phyloP scores from a whole-genome alignment of 2,113 vertebrate species.

The Ivindomyrus marchei region DNA sequence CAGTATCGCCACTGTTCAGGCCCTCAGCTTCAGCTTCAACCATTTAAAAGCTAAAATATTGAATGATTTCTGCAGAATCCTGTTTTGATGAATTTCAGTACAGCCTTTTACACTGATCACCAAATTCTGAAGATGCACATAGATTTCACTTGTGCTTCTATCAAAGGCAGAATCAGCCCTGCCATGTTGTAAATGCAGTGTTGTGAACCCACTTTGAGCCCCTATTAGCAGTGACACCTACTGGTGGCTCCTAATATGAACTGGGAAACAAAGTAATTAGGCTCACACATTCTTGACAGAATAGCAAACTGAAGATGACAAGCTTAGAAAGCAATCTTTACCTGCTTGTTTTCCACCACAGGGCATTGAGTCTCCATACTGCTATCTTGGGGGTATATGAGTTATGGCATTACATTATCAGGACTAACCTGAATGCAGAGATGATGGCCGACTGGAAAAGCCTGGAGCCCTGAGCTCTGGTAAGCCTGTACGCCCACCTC shows the following conservation, averaged over 20 bases:
- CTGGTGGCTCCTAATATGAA: background rate
- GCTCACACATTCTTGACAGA: background rate
- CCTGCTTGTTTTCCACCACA: background rate
- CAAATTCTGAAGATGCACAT: background rate
- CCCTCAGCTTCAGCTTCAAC: background rate
- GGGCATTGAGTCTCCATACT: background rate
- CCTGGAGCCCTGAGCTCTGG: background rate
- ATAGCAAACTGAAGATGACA: background rate
- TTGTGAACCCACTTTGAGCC: background rate
- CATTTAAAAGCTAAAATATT: background rate
- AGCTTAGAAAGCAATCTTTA: background rate
- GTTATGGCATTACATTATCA: background rate
- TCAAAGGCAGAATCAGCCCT: background rate
- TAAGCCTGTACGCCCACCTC: background rate
- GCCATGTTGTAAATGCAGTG: too few relatives aligned
- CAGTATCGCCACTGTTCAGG: background rate
- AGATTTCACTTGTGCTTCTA: background rate
- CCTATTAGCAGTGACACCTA: conserved; percentile 3
- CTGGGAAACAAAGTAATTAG: background rate
- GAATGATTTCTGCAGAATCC: background rate
- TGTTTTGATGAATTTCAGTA: background rate
- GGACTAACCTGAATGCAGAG: background rate
- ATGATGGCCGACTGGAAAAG: background rate
- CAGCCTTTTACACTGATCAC: background rate
- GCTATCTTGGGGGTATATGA: background rate